These are phyloP conservation scores for Oeneis ivallda DNA, from an alignment of 2,888 invertebrate genomes.

Conservation along the genomic window DNA sequence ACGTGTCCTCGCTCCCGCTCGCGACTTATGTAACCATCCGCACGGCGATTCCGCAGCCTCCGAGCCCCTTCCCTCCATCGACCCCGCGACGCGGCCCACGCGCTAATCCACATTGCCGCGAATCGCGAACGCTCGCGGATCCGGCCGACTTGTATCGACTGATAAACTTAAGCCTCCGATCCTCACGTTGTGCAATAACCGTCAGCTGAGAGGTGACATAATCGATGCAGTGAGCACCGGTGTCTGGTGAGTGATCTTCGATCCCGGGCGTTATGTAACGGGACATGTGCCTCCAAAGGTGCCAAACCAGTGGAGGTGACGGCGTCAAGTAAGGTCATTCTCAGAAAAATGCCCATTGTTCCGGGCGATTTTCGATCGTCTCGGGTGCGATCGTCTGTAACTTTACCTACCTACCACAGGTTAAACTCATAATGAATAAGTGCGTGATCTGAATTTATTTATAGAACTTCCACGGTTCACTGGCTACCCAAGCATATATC, in stretches of 20 bases:
- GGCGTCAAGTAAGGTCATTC: conserved; percentile 12
- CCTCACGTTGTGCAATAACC: conserved; percentile 60
- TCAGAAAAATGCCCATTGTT: conserved; percentile 28
- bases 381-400: neutral
- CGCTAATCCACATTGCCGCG: conserved; percentile 46
- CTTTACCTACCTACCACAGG: neutral
- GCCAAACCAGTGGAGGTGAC: neutral
- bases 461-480: conserved; percentile 20
- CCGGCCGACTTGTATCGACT: conserved; percentile 49
- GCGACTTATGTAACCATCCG: conserved; percentile 79
- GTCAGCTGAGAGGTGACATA: conserved; percentile 77
- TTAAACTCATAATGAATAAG: conserved; percentile 1
- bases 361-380: neutral
- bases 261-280: conserved; percentile 74
- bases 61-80: conserved; percentile 65
- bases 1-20: conserved; percentile 71
- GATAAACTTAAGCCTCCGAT: conserved; percentile 50
- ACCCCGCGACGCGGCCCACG: conserved; percentile 50
- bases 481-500: conserved; percentile 8
- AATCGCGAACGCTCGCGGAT: conserved; percentile 44
- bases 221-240: conserved; percentile 78
- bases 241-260: conserved; percentile 62
- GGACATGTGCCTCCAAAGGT: conserved; percentile 42
- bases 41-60: conserved; percentile 78
- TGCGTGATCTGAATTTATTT: conserved; percentile 18